Base-by-base conservation (phyloP, 2,797 vertebrate genomes). In the Benthosema pterotum region DNA sequence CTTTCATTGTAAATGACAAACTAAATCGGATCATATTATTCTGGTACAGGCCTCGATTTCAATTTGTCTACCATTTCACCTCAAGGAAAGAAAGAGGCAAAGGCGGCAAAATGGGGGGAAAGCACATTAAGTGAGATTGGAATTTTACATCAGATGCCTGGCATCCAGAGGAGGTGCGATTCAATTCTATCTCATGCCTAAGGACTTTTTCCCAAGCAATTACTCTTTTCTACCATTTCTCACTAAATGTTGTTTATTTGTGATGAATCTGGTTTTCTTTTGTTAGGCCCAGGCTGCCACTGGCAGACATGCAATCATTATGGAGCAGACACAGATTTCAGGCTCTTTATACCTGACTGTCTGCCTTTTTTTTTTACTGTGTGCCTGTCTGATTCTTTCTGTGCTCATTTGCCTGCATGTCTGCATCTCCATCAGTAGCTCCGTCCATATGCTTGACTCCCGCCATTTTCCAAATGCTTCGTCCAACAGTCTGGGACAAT, bases 1-100 rank as follows among this genome's bases (percentile, higher is more conserved):
- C 65, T 81, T 83, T 83, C 69, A 79, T 73, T 69, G 62, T 63
- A 79, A 84, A 89, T 79, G 71, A 76, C 80, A 78, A 83, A 74
- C 74, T 80, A 84, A 85, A 89, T 77, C 65, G 71, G 78, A 86
- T 84, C 74, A 68, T 60, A 84, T 83, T 87, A 75, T 78, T 78
- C 61, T 72, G 67, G 63, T 28, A 57, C 52, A 63, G 72, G 72
- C 61, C 67, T 69, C 46, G 1, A 57, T 85, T 85, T 77, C 57
- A 65, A 77, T 80, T 83, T 79, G 62, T 46, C 57, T 86, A 69
- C 72, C 69, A 67, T 69, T 87, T 76, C 77, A 87, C 79, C 83
- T 83, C 62, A 14, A 68, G 76, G 55, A 77, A 65, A 73, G 52
- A 76, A 70, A 60, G 60, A 71, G 51, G 43, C 60, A 42, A 76